A percentile compares a stretch with the other conserved stretches of the same genome.
These are phyloP conservation scores for Drosophila seguyi DNA, from an alignment of 1,140 invertebrate species.

Conservation along the genomic window DNA sequence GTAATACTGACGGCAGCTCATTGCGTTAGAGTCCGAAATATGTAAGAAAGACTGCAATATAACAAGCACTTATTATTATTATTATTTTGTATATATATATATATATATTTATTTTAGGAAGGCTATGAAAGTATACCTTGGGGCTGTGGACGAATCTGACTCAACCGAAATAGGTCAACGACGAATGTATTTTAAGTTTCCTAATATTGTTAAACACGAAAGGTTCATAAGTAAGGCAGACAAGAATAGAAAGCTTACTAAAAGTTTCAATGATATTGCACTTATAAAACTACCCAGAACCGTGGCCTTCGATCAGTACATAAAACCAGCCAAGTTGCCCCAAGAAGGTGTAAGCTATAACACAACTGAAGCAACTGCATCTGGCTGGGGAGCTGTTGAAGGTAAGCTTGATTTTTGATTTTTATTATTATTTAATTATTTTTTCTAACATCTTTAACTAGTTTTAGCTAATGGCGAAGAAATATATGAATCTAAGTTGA, in stretches of 20 bases:
- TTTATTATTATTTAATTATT: too few relatives aligned
- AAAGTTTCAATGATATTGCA: conserved; percentile 44
- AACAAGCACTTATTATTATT: too few relatives aligned
- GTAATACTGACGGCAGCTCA: conserved; percentile 28
- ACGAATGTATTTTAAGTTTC: too few relatives aligned
- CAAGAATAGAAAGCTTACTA: too few relatives aligned
- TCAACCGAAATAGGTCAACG: not conserved
- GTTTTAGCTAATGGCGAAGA: not conserved
- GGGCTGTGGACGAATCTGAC: not conserved
- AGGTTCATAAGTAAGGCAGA: too few relatives aligned
- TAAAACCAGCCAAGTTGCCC: conserved; percentile 17
- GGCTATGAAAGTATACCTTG: not conserved
- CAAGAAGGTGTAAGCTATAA: not conserved
- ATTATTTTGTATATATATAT: not conserved
- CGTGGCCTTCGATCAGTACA: conserved; percentile 18
- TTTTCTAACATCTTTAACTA: too few relatives aligned
- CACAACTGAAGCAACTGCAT: not conserved
- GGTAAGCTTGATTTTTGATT: not conserved
- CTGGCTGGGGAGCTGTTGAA: conserved; percentile 11
- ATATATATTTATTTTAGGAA: not conserved
- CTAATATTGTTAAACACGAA: too few relatives aligned
- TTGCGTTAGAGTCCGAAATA: not conserved
- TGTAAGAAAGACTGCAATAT: conserved; percentile 6
- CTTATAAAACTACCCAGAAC: conserved; percentile 19
- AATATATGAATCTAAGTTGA: too few relatives aligned